Conservation (phyloP, 37 sponge, comb jelly and placozoan genomes). For the Spongia lamella region DNA sequence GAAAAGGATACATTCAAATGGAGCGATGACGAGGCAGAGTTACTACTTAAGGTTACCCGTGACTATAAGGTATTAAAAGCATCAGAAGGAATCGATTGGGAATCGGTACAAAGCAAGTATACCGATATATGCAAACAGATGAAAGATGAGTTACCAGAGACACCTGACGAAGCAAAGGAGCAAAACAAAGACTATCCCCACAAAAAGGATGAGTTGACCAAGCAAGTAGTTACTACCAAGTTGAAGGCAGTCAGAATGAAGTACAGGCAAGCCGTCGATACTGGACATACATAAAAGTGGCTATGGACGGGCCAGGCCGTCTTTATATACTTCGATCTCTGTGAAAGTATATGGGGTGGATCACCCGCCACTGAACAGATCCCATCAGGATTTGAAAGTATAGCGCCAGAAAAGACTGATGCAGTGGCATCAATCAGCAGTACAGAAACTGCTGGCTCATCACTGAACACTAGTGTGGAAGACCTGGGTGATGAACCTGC, state of each 20-base stretch:
- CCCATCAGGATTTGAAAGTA: background rate
- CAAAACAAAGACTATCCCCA: constrained; percentile 13
- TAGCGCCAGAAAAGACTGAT: too few species aligned
- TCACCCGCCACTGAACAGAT: background rate
- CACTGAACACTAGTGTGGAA: too few species aligned
- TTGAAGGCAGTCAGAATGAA: constrained; percentile 1
- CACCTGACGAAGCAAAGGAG: background rate
- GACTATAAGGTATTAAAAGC: too few species aligned
- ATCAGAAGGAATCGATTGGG: constrained; percentile 6
- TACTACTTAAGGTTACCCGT: background rate
- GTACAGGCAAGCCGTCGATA: constrained; percentile 18
- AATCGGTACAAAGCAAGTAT: constrained; percentile 16
- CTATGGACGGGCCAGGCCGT: background rate
- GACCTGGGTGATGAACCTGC: too few species aligned
- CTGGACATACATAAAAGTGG: too few species aligned
- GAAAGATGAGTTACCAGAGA: background rate
- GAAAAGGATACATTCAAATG: background rate
- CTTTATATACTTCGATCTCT: background rate
- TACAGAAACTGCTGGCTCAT: too few species aligned
- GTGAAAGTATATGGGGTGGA: background rate
- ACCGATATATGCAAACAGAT: constrained; percentile 1
- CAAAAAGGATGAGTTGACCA: constrained; percentile 6
- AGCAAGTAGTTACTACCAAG: constrained; percentile 10
- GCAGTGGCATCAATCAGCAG: too few species aligned
- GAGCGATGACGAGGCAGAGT: too few species aligned